Evolutionary conservation across 2,113 vertebrate genomes (phyloP), one percentile per base, ranked within the genome.

Genomic region (Podarcis cretensis): DNA sequence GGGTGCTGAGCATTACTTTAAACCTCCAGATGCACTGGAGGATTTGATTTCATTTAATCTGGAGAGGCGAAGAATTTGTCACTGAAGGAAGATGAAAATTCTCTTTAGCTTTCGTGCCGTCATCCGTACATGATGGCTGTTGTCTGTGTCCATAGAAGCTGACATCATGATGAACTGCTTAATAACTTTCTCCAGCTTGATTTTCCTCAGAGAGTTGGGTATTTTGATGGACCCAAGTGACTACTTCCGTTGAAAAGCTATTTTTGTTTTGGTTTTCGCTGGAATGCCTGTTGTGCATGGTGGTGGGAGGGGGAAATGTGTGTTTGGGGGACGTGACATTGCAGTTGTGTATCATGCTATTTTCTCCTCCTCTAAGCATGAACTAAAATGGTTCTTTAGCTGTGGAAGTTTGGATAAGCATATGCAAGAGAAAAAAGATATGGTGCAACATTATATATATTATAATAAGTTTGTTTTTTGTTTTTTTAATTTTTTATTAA

Each of bases 231-330:
- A 10, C 87, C 91, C 92, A 89, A 91, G 95, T 93, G 88, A 91
- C 88, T 80, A 93, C 89, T 95, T 92, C 87, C 84, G 75, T 79
- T 95, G 91, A 93, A 96, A 96, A 95, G 87, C 63, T 94, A 94
- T 94, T 96, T 95, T 94, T 94, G 87, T 93, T 96, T 86, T 95
- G 87, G 86, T 93, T 95, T 95, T 94, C 91, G 85, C 37, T 95
- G 92, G 92, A 96, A 93, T 94, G 84, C 65, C 80, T 92, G 96
- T 87, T 87, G 27, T 91, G 85, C 92, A 89, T 92, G 43, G 32
- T 74, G 89, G 59, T 63, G 59, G 59, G 59, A 63, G 59, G 59
- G 59, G 59, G 80, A 86, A 92, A 95, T 91, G 82, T 87, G 73
- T 92, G 82, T 85, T 90, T 93, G 90, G 91, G 93, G 92, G 90